phyloP scores from a whole-genome alignment of 2,113 vertebrate genomes.

The Calypte anna region DNA sequence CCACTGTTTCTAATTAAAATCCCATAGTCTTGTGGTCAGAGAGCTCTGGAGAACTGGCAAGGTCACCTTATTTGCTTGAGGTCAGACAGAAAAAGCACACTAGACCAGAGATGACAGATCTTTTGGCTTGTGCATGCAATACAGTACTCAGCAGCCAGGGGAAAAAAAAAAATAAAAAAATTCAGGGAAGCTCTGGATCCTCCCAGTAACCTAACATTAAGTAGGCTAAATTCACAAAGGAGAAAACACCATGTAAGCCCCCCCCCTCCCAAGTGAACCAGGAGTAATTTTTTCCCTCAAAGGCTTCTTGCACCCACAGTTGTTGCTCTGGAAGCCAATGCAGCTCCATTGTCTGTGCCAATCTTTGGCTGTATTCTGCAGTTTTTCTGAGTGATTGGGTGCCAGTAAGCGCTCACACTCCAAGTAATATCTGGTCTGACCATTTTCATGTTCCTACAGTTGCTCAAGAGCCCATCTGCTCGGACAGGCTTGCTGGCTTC shows the following conservation, averaged over 20 bases:
- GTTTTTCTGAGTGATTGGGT: not conserved
- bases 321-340: not conserved
- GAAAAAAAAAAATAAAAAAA: slow-evolving; percentile 5
- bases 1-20: slow-evolving; percentile 59
- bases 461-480: slow-evolving; percentile 53
- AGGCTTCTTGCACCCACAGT: not conserved
- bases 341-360: not conserved
- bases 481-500: not conserved
- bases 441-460: slow-evolving; percentile 42
- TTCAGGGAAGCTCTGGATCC: not conserved
- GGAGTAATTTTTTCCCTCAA: not conserved
- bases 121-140: not conserved
- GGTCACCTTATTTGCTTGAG: not conserved
- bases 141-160: not conserved
- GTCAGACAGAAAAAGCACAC: slow-evolving; percentile 9
- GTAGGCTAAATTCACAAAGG: not conserved
- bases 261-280: not conserved
- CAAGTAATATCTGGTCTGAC: slow-evolving; percentile 27
- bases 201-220: not conserved
- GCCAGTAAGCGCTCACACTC: slow-evolving; percentile 10
- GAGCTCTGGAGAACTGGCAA: not conserved
- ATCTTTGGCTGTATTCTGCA: not conserved
- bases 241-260: not conserved
- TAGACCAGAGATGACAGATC: not conserved
- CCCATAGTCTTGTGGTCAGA: not conserved